Evolutionary conservation across 1,140 invertebrate genomes (phyloP), one percentile per base, ranked within the genome.

Genomic region (Olivierus martensii): DNA sequence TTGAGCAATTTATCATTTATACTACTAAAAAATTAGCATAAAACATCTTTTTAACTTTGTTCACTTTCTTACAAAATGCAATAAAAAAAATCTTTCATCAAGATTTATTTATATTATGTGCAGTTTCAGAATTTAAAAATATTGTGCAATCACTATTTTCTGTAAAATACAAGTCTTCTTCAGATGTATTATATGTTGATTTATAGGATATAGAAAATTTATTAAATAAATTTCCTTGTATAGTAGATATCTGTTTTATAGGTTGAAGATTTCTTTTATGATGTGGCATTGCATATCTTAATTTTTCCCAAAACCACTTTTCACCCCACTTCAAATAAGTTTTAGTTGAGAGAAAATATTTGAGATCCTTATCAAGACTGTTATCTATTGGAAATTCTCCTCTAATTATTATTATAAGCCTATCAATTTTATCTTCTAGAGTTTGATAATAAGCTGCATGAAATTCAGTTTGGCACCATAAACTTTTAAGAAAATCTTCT

Each of bases 261-360:
- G 9, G 4, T 6, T 28, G 28, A 6, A 4, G 4, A 0, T 28
- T 28, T 28, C 28, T 28, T 28, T 42, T 54, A 18, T 52, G 46
- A 41, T 78, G 76, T 0, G 79, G 79, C 65, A 87, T 64, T 1
- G 83, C 83, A 59, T 83, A 87, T 19, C 74, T 70, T 19, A 92
- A 65, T 66, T 85, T 87, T 42, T 86, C 77, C 84, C 85, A 91
- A 62, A 93, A 92, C 76, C 79, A 81, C 4, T 80, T 80, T 63
- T 90, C 84, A n/a, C 79, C 81, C 79, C 81, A 86, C 59, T 83
- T 77, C 0, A 93, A 72, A 61, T 90, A 93, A 0, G 89, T 93
- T 65, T 90, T 91, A 61, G 81, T 84, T 14, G 76, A 77, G 0
- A 92, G 64, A 60, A 92, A 90, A 0, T 79, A 73, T 55, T 79